Conservation (phyloP, 2,797 vertebrate species). For the Falco peregrinus region DNA sequence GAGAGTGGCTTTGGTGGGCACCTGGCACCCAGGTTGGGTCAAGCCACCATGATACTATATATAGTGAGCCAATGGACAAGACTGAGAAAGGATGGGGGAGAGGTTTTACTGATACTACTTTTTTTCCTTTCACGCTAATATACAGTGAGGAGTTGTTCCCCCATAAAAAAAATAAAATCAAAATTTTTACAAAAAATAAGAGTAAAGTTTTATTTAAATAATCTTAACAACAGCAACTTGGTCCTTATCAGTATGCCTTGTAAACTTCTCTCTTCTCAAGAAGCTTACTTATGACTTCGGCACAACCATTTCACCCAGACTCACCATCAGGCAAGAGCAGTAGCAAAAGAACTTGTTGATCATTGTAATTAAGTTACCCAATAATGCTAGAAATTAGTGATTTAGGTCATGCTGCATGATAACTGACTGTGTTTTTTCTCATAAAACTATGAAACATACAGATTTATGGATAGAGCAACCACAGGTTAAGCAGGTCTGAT, state of each 20-base stretch:
- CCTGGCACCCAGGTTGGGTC: not conserved
- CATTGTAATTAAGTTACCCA: not conserved
- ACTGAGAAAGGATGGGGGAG: not conserved
- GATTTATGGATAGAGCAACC: slow-evolving; percentile 12
- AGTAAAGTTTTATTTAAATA: not conserved
- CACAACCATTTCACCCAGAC: not conserved
- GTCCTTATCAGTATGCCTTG: not conserved
- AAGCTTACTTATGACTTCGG: not conserved
- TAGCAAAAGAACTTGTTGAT: not conserved
- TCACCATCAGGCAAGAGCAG: not conserved
- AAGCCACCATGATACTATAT: not conserved
- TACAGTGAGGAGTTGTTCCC: not conserved
- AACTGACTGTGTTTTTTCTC: not conserved
- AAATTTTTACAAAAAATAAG: not conserved
- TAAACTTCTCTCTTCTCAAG: not conserved
- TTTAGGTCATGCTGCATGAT: not conserved
- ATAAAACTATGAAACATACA: slow-evolving; percentile 20
- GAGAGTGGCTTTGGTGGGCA: not conserved
- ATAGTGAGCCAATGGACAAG: not conserved
- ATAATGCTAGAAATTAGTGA: not conserved
- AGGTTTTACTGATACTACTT: not conserved
- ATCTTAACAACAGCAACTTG: not conserved
- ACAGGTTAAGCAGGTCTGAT: slow-evolving; percentile 46
- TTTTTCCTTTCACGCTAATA: not conserved
- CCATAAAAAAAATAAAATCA: not conserved